Evolutionary conservation across 2,797 vertebrate species (phyloP).

Genomic region (Cyclura pinguis): DNA sequence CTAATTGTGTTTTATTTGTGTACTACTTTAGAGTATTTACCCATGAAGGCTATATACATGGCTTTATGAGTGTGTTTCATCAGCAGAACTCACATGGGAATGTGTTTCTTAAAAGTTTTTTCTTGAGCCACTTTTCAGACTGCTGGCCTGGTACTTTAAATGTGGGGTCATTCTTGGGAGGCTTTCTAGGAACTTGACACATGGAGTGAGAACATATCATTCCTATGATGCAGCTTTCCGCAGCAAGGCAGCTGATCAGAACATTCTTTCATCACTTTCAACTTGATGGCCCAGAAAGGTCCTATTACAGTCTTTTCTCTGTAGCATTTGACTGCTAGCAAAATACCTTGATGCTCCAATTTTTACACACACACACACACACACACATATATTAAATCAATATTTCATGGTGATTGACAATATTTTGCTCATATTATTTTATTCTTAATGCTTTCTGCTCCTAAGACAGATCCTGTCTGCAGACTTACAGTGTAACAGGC

Average conservation of each 20-base stretch:
- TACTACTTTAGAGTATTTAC: not conserved
- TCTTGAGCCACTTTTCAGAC: not conserved
- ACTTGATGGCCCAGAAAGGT: not conserved
- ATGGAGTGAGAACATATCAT: constrained; percentile 14
- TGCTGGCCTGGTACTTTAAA: not conserved
- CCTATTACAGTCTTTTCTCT: not conserved
- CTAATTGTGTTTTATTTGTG: not conserved
- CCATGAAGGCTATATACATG: not conserved
- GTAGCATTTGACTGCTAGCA: not conserved
- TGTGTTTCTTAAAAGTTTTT: not conserved
- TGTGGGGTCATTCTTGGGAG: not conserved
- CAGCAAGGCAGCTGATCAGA: constrained; percentile 6
- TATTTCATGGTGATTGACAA: too few relatives aligned
- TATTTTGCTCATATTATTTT: too few relatives aligned
- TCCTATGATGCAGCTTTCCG: not conserved
- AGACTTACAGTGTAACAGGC: too few relatives aligned
- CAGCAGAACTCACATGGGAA: not conserved
- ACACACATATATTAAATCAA: too few relatives aligned
- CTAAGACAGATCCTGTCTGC: not conserved
- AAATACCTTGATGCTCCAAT: not conserved
- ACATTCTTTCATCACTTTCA: constrained; percentile 5
- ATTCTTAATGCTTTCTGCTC: too few relatives aligned
- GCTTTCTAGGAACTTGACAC: constrained; percentile 27
- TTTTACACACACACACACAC: not conserved
- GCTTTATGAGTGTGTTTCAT: not conserved